Conservation (phyloP, 2,888 invertebrate species). For the Yponomeuta cagnagella region DNA sequence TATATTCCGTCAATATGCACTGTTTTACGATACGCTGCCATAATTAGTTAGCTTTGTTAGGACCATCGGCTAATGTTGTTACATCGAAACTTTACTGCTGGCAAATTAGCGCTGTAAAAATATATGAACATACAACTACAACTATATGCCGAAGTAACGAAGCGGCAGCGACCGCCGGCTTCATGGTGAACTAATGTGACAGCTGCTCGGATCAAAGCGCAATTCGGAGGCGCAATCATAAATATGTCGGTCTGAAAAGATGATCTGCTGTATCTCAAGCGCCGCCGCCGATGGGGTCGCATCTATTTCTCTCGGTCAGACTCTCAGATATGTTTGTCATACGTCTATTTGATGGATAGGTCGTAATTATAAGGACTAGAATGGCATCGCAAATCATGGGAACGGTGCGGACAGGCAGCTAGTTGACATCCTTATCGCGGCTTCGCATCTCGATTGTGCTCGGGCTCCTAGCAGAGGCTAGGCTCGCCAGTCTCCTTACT, state of each 20-base stretch:
- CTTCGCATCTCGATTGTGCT: slow-evolving; percentile 66
- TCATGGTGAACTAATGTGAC: slow-evolving; percentile 29
- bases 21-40: slow-evolving; percentile 74
- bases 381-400: slow-evolving; percentile 71
- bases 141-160: neutral
- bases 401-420: slow-evolving; percentile 63
- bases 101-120: slow-evolving; percentile 46
- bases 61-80: slow-evolving; percentile 40
- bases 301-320: slow-evolving; percentile 47
- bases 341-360: slow-evolving; percentile 66
- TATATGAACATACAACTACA: slow-evolving; percentile 34
- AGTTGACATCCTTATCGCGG: slow-evolving; percentile 65
- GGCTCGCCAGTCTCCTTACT: neutral
- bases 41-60: slow-evolving; percentile 76
- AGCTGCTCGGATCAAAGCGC: slow-evolving; percentile 61
- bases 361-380: slow-evolving; percentile 71
- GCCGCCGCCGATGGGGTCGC: slow-evolving; percentile 21
- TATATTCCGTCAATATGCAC: slow-evolving; percentile 77
- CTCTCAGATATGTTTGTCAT: slow-evolving; percentile 51
- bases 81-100: slow-evolving; percentile 36
- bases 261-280: slow-evolving; percentile 67
- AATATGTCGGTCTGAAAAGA: slow-evolving; percentile 65
- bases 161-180: neutral
- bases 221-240: slow-evolving; percentile 58
- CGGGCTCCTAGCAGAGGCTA: slow-evolving; percentile 24